Evolutionary conservation across 2,113 vertebrate species (phyloP).

Genomic region (Acrocephalus arundinaceus): DNA sequence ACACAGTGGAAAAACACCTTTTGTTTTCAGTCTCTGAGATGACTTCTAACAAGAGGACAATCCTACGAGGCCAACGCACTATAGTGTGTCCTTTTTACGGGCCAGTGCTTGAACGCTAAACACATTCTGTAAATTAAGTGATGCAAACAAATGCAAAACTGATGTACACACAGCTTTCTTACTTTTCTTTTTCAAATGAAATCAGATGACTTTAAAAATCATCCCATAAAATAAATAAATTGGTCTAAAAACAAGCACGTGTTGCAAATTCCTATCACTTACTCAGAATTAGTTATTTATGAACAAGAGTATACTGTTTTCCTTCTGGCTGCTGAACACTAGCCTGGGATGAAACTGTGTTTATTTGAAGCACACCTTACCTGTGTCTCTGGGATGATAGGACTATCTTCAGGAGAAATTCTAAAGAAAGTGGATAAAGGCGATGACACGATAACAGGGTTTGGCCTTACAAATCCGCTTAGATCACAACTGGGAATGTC

Average conservation of each 20-base stretch:
- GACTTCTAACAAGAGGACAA: neutral
- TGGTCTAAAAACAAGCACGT: neutral
- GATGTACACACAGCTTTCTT: neutral
- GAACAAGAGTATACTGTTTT: neutral
- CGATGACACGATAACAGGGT: constrained; percentile 88
- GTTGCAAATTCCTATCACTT: neutral
- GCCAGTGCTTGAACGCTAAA: neutral
- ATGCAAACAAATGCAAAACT: neutral
- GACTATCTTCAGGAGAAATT: constrained; percentile 90
- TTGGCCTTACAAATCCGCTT: constrained; percentile 89
- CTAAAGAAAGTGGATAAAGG: constrained; percentile 94
- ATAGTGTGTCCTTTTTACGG: neutral
- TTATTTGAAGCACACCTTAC: constrained; percentile 65
- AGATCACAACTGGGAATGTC: constrained; percentile 95
- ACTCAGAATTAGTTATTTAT: neutral
- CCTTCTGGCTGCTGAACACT: neutral
- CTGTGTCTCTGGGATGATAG: constrained; percentile 97
- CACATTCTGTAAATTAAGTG: neutral
- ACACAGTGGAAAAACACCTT: neutral
- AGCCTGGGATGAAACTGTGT: neutral
- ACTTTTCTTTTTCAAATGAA: neutral
- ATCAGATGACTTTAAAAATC: neutral
- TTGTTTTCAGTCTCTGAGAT: neutral
- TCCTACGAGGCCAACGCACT: neutral
- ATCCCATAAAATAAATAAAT: neutral